These are phyloP conservation scores for Crenuchus spilurus DNA, from an alignment of 2,797 vertebrate genomes.

Conservation along the genomic window DNA sequence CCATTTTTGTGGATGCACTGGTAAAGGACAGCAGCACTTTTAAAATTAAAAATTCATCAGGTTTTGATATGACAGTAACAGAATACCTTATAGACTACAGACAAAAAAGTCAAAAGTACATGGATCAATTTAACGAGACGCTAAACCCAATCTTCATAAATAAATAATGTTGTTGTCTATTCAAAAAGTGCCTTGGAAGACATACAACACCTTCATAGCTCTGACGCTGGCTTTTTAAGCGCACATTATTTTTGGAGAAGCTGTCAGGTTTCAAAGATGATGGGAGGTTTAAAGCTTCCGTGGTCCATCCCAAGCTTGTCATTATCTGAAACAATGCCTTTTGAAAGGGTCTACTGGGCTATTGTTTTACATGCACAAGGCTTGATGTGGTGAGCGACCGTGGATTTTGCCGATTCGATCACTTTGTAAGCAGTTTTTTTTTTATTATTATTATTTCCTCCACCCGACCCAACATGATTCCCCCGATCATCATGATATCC, in stretches of 20 bases:
- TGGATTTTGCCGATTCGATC: conserved; percentile 40
- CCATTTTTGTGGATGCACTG: too few relatives aligned
- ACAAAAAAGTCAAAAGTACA: background rate
- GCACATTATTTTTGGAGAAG: conserved; percentile 74
- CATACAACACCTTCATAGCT: conserved; percentile 68
- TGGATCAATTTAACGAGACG: conserved; percentile 11
- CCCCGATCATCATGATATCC: conserved; percentile 53
- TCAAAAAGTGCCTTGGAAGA: conserved; percentile 67
- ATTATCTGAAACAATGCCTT: conserved; percentile 59
- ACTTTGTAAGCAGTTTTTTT: conserved; percentile 48
- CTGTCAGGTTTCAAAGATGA: conserved; percentile 71
- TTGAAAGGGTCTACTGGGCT: conserved; percentile 54
- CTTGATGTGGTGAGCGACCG: conserved; percentile 21
- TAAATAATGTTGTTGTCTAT: conserved; percentile 37
- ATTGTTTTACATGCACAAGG: conserved; percentile 59
- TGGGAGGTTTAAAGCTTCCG: conserved; percentile 47
- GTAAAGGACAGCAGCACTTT: too few relatives aligned
- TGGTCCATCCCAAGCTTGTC: conserved; percentile 31
- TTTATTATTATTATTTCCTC: conserved; percentile 17
- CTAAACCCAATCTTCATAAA: conserved; percentile 35
- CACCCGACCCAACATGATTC: conserved; percentile 34
- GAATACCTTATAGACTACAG: background rate
- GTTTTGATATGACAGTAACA: background rate
- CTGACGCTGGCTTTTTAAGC: conserved; percentile 74
- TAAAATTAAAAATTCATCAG: too few relatives aligned